These are phyloP conservation scores for Epicauta chinensis DNA, from an alignment of 1,140 invertebrate species.

Conservation along the genomic window DNA sequence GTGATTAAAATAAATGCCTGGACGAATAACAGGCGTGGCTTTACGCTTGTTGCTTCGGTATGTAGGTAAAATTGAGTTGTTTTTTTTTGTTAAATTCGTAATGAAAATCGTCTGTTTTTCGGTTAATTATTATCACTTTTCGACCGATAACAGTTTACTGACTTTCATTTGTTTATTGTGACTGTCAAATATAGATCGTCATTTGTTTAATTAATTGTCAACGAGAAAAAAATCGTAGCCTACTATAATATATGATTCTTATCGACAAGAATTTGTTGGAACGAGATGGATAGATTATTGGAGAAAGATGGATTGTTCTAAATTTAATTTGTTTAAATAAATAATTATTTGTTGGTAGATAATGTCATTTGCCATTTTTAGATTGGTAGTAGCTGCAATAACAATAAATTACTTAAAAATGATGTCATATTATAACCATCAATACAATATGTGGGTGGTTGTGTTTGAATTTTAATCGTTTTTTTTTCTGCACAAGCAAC, in stretches of 20 bases:
- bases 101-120: too few relatives aligned
- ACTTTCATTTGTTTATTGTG: background rate
- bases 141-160: too few relatives aligned
- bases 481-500: too few relatives aligned
- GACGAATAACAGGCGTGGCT: constrained; percentile 11
- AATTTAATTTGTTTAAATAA: background rate
- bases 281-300: background rate
- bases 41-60: constrained; percentile 22
- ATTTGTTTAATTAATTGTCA: background rate
- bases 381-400: constrained; percentile 1
- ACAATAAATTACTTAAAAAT: constrained; percentile 12
- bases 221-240: too few relatives aligned
- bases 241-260: too few relatives aligned
- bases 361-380: constrained; percentile 25
- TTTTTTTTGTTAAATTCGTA: too few relatives aligned
- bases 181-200: background rate
- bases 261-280: too few relatives aligned
- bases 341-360: background rate
- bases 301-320: background rate
- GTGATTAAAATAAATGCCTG: too few relatives aligned
- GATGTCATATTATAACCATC: constrained; percentile 21
- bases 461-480: too few relatives aligned
- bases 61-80: constrained; percentile 22
- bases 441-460: too few relatives aligned
- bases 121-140: too few relatives aligned